A percentile compares a stretch with the other conserved stretches of the same genome.
Conservation (phyloP, 2,888 invertebrate species). For the Rapana venosa region DNA sequence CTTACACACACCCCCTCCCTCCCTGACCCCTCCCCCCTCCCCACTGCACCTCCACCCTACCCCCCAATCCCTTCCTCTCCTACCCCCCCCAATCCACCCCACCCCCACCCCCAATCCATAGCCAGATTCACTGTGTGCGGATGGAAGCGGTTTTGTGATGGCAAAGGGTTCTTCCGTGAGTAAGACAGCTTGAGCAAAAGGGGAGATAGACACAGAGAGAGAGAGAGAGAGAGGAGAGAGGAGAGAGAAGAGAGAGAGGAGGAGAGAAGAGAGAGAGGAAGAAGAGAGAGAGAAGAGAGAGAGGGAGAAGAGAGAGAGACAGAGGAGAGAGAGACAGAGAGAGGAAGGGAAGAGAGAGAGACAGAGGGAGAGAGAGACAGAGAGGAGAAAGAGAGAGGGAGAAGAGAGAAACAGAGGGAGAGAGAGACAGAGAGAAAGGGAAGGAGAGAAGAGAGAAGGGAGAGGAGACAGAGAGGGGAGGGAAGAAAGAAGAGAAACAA, state of each 20-base stretch:
- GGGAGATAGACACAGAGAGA: neutral
- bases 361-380: neutral
- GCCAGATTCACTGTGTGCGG: no score
- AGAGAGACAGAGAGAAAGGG: neutral
- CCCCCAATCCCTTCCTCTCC: no score
- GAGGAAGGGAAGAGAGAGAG: neutral
- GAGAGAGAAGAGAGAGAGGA: no score
- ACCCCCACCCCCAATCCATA: no score
- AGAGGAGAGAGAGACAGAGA: neutral
- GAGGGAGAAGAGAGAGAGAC: neutral
- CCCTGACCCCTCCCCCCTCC: no score
- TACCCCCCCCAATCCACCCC: no score
- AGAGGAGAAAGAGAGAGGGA: neutral
- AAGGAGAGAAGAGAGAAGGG: neutral
- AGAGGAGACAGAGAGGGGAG: neutral
- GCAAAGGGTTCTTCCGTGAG: no score
- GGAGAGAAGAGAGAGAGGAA: no score
- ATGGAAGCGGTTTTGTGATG: no score
- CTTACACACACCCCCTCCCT: no score
- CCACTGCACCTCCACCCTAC: no score
- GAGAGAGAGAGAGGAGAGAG: neutral
- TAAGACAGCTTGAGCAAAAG: neutral
- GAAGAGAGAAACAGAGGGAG: neutral
- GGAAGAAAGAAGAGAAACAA: neutral
- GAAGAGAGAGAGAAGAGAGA: no score